Evolutionary conservation across 2,113 vertebrate species (phyloP), one percentile per base, ranked within the genome.

Genomic region (Ageneiosus marmoratus): DNA sequence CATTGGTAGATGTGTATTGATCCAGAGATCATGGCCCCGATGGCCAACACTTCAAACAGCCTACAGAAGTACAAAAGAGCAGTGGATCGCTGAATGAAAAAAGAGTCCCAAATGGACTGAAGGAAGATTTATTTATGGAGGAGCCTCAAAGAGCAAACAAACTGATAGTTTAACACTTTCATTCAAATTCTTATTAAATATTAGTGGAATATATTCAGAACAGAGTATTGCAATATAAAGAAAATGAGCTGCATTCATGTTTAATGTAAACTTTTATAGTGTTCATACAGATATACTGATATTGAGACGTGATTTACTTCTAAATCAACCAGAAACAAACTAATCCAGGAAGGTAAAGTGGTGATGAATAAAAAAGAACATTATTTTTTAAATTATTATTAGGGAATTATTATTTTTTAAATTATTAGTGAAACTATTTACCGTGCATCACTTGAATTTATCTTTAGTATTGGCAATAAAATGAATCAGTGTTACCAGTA

Each of bases 1-100:
- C 88, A 89, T 88, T 94, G 92, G 92, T 91, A 91, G 92, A 94
- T 91, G 88, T 91, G 90, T 92, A 94, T 92, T 94, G 93, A 94
- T 92, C 91, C 89, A 91, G 73, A 92, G 93, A 93, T 92, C 88
- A 89, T 50, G 84, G 91, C 89, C 90, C 91, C 78, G 91, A 92
- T 90, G 91, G 90, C 90, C 91, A 79, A 83, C 73, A 91, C 91
- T 91, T 91, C 85, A 85, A 85, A 88, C 88, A 85, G 92, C 92
- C 91, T 93, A 93, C 90, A 93, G 87, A 3, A 34, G 0, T n/a
- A 94, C 91, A 94, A 94, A 94, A 80, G 41, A 80, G 80, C 56
- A 60, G 83, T 20, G 48, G 55, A 53, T 53, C 22, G 8, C 58
- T 83, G 56, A 83, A 32, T 12, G 20, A 83, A 20, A n/a, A 77